Percentiles rank a stretch among this genome's conserved stretches.
Evolutionary conservation across 2,797 vertebrate species (phyloP).

Genomic region (Lepilemur ruficaudatus): DNA sequence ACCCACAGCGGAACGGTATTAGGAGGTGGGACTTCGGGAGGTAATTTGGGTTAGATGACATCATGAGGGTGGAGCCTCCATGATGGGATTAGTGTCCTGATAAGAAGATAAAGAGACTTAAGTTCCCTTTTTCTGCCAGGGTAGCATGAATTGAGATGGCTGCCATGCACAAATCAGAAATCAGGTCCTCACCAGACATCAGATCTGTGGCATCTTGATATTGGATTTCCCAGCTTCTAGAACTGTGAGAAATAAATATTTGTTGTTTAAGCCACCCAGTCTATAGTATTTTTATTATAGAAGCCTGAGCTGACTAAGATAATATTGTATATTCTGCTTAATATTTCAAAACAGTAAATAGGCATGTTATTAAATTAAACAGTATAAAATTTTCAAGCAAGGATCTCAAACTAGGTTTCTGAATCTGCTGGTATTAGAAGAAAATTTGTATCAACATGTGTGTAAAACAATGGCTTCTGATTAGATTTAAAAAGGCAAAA

Average conservation of each 20-base stretch:
- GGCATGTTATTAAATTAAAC: neutral
- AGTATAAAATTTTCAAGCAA: neutral
- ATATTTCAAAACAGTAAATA: neutral
- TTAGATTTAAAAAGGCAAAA: neutral
- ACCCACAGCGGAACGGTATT: neutral
- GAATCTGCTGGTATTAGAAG: neutral
- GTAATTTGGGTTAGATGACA: neutral
- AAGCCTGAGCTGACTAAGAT: neutral
- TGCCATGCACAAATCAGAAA: neutral
- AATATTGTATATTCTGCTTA: neutral
- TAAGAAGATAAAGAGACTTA: neutral
- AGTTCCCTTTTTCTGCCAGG: neutral
- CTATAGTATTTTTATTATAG: neutral
- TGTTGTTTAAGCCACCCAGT: neutral
- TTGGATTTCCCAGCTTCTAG: neutral
- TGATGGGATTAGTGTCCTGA: neutral
- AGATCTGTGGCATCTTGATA: neutral
- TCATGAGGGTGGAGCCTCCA: neutral
- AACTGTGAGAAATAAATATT: neutral
- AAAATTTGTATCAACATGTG: neutral
- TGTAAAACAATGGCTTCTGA: neutral
- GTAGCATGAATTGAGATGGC: neutral
- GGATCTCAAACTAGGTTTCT: neutral
- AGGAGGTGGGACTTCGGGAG: neutral
- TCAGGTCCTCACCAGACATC: no score